Base-by-base conservation (phyloP, 2,113 vertebrate species). In the Aleadryas rufinucha region DNA sequence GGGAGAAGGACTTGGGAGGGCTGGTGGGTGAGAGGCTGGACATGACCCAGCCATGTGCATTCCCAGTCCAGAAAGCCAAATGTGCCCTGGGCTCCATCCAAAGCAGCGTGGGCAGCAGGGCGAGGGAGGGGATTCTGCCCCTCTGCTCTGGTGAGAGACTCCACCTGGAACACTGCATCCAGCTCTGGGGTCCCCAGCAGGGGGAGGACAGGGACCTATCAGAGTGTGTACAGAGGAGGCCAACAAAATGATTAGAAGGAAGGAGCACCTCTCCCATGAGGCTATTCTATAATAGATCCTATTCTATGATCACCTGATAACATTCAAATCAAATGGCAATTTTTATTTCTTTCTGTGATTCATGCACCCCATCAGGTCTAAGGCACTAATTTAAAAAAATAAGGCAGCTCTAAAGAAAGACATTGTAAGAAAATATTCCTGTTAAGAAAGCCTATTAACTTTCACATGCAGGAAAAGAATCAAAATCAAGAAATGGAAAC, bases 181-280 rank as follows among this genome's bases (percentile, higher is more conserved):
- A 45, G 39, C 33, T 2, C 47, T 61, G 74, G 64, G 19, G 3
- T 24, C 6, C 28, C 8, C 28, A n/a, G n/a, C 39, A 78, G 13
- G 16, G 3, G 39, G 4, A 53, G 3, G 16, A 13, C 15, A 16
- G 6, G 2, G 23, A 19, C 0, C 15, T 33, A 16, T 2, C 2
- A 20, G 39, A 61, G 3, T 1, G 23, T 13, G 5, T 54, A 24
- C 24, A 41, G n/a, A 21, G n/a, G 13, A 70, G 13, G 8, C 3
- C 3, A 24, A 16, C 13, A 54, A 10, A 47, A 6, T 17, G 5
- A 14, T 45, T 14, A 39, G 7, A 54, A 13, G 23, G 19, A 47
- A 7, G 15, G 16, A 65, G 4, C 10, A n/a, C 16, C 8, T 66
- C 44, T 41, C 4, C 13, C 26, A 3, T 41, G 16, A 66, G 20